Evolutionary conservation across 2,797 vertebrate species (phyloP).

Genomic region (Stomatorhinus walkeri): DNA sequence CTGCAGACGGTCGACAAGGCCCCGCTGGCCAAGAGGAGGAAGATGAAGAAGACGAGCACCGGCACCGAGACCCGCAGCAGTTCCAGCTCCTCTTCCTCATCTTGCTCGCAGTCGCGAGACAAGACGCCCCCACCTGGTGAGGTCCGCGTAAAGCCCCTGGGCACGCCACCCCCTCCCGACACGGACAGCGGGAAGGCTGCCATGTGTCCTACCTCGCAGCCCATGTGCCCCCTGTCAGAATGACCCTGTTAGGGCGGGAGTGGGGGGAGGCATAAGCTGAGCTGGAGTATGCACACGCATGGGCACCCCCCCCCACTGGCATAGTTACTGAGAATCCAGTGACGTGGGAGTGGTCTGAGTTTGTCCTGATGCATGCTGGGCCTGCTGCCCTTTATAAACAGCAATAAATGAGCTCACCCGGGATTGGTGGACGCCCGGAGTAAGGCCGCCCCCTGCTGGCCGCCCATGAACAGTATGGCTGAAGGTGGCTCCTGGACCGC

Average conservation of each 20-base stretch:
- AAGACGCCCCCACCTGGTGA: conserved; percentile 68
- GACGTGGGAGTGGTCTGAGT: background rate
- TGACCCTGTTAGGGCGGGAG: background rate
- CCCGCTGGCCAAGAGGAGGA: conserved; percentile 90
- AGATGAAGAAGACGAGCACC: conserved; percentile 98
- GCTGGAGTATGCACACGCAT: background rate
- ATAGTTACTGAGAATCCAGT: background rate
- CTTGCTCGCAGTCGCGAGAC: conserved; percentile 81
- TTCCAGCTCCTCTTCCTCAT: conserved; percentile 88
- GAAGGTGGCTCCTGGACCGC: background rate
- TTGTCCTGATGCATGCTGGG: conserved; percentile 21
- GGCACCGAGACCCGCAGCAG: conserved; percentile 98
- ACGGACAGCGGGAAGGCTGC: conserved; percentile 40
- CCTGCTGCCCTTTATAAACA: conserved; percentile 15
- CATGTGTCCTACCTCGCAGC: background rate
- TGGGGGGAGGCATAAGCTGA: background rate
- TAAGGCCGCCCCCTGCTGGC: background rate
- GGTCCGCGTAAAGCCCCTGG: conserved; percentile 55
- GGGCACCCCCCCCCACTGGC: background rate
- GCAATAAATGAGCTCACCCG: conserved; percentile 5
- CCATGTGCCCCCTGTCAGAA: background rate
- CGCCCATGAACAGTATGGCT: background rate
- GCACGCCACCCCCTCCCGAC: conserved; percentile 45
- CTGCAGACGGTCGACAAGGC: conserved; percentile 99
- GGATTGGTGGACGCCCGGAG: background rate